phyloP scores from a whole-genome alignment of 2,113 vertebrate genomes.

The Mustela nigripes region DNA sequence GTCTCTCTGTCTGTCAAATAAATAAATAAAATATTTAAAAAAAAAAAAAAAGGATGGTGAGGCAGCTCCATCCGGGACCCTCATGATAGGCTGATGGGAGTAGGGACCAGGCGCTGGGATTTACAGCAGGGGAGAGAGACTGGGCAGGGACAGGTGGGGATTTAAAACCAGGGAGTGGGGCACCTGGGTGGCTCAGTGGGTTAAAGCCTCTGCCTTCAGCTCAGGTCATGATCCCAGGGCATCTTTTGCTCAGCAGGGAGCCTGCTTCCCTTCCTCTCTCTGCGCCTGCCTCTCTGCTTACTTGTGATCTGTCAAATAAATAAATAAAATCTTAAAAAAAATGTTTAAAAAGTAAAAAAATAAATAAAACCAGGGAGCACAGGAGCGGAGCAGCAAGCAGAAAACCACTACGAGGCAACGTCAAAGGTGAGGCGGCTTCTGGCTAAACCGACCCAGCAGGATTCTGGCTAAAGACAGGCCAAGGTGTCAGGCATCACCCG shows the following conservation, averaged over 20 bases:
- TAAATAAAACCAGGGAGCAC: neutral
- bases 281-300: too few relatives aligned
- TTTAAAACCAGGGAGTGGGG: neutral
- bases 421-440: neutral
- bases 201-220: too few relatives aligned
- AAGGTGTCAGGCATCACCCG: neutral
- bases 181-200: too few relatives aligned
- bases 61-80: neutral
- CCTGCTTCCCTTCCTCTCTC: too few relatives aligned
- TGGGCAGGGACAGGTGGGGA: neutral
- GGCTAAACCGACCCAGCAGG: neutral
- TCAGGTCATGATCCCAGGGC: too few relatives aligned
- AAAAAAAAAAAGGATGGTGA: neutral
- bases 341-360: too few relatives aligned
- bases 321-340: too few relatives aligned
- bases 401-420: neutral
- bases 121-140: neutral
- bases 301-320: too few relatives aligned
- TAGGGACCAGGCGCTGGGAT: neutral
- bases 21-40: neutral
- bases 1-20: too few relatives aligned
- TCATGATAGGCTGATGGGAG: accelerated
- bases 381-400: neutral
- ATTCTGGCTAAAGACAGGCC: neutral
- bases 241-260: too few relatives aligned